phyloP scores from a whole-genome alignment of 2,113 vertebrate genomes.

The Actenoides lindsayi region DNA sequence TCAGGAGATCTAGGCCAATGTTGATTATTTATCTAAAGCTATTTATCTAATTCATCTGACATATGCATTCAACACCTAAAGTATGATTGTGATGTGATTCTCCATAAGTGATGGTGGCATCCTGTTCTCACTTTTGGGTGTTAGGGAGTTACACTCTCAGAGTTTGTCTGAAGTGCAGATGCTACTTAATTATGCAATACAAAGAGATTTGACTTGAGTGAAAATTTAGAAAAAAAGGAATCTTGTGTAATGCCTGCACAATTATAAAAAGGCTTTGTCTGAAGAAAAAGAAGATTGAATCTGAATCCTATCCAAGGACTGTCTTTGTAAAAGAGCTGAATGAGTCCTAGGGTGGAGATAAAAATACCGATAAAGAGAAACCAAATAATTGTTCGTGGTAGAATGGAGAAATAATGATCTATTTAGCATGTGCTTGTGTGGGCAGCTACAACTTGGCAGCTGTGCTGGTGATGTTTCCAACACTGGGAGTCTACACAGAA shows the following conservation, averaged over 20 bases:
- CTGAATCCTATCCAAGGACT: conserved; percentile 6
- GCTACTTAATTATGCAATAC: neutral
- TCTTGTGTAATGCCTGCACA: neutral
- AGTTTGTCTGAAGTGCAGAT: neutral
- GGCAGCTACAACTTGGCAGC: neutral
- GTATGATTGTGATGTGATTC: neutral
- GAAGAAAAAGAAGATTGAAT: neutral
- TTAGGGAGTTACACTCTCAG: neutral
- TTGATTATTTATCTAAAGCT: neutral
- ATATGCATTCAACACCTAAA: neutral
- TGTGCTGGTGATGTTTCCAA: neutral
- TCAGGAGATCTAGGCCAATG: neutral
- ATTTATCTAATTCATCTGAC: neutral
- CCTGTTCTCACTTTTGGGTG: neutral
- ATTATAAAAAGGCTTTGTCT: conserved; percentile 18
- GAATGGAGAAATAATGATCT: neutral
- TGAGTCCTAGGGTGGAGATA: neutral
- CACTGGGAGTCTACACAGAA: neutral
- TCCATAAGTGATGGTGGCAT: neutral
- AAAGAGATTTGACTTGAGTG: neutral
- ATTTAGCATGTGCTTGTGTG: neutral
- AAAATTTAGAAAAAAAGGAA: neutral
- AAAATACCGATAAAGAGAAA: conserved; percentile 26
- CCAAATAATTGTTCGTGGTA: neutral
- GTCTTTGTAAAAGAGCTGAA: conserved; percentile 17